These are phyloP conservation scores for Theristicus caerulescens DNA, from an alignment of 2,113 vertebrate genomes.

Conservation along the genomic window DNA sequence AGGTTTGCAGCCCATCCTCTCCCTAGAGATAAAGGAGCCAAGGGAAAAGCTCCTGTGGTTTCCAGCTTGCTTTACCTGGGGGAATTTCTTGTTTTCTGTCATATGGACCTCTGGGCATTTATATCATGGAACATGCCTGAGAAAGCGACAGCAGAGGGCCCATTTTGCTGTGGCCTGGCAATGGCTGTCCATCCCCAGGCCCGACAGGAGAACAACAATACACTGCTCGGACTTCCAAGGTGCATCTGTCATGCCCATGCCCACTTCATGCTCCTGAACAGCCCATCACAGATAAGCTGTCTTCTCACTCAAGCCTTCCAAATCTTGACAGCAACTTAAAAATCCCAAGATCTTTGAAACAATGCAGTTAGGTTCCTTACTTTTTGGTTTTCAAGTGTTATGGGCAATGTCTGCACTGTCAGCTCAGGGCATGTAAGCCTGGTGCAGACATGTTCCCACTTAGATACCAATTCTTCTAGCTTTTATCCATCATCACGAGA, in stretches of 20 bases:
- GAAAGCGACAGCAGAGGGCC: not conserved
- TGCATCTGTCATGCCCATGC: not conserved
- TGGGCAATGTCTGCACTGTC: not conserved
- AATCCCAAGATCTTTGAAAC: not conserved
- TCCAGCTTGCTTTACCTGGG: not conserved
- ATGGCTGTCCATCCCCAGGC: not conserved
- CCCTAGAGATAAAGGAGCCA: not conserved
- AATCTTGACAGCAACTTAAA: not conserved
- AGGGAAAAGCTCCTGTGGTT: not conserved
- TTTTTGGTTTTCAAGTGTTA: not conserved
- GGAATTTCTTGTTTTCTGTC: not conserved
- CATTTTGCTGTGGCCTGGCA: fast-evolving
- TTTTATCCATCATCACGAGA: not conserved
- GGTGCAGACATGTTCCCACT: not conserved
- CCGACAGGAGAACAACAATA: not conserved
- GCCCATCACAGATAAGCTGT: not conserved
- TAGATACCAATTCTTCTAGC: not conserved
- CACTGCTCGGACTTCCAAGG: not conserved
- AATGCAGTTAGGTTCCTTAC: not conserved
- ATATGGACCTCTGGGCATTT: not conserved
- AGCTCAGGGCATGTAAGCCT: not conserved
- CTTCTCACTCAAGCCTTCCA: not conserved
- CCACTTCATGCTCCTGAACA: not conserved
- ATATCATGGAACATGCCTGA: fast-evolving
- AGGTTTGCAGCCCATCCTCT: not conserved